These are phyloP conservation scores for Hypsopygia costalis DNA, from an alignment of 2,888 invertebrate genomes.

Conservation along the genomic window DNA sequence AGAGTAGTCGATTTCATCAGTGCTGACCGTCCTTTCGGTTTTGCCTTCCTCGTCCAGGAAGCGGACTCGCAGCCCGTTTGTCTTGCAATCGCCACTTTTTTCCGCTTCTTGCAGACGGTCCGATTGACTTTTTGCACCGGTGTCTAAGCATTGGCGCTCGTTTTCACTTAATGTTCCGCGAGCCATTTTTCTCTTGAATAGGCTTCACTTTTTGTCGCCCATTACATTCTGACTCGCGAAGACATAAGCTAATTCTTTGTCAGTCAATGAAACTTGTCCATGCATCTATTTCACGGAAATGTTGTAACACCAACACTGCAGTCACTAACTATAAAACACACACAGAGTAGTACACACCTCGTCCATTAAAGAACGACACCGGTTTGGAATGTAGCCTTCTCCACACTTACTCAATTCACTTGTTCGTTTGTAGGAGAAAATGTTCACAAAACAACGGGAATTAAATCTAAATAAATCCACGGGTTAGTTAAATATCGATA, in stretches of 20 bases:
- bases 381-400: conserved; percentile 77
- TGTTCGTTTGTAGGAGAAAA: conserved; percentile 48
- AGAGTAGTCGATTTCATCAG: conserved; percentile 69
- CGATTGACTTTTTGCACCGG: conserved; percentile 55
- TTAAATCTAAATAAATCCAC: conserved; percentile 14
- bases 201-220: conserved; percentile 25
- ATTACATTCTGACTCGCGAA: conserved; percentile 37
- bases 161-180: conserved; percentile 68
- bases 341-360: conserved; percentile 69
- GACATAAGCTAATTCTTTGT: conserved; percentile 22
- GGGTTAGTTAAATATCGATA: conserved; percentile 10
- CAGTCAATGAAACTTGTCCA: conserved; percentile 30
- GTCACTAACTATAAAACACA: conserved; percentile 61
- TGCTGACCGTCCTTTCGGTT: conserved; percentile 67
- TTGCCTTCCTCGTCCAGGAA: conserved; percentile 74
- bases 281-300: conserved; percentile 27
- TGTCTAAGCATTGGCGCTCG: conserved; percentile 64
- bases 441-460: conserved; percentile 30
- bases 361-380: conserved; percentile 76
- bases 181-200: conserved; percentile 58
- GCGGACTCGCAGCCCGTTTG: conserved; percentile 65
- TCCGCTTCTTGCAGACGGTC: conserved; percentile 60
- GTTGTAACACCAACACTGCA: conserved; percentile 37
- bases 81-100: conserved; percentile 50
- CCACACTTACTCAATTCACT: conserved; percentile 65